Base-by-base conservation (phyloP, 1,140 invertebrate genomes). In the Reticulitermes speratus region DNA sequence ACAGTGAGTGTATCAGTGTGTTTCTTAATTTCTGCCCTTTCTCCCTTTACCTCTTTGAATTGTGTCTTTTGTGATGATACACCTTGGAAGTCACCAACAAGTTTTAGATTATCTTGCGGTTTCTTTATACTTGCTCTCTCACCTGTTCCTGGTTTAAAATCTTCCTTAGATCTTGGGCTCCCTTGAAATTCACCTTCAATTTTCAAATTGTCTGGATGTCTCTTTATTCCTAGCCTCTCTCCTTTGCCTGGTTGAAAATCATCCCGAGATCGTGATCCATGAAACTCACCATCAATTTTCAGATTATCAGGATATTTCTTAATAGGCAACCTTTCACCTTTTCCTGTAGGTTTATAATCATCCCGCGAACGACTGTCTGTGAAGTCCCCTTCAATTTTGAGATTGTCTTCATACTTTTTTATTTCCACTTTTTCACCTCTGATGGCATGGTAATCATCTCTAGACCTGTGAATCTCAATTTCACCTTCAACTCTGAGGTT, bases 381-480 rank as follows among this genome's bases (percentile, higher is more conserved):
- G 86, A 96, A 89, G 88, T 95, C 93, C n/a, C 95, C 95, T 89
- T 95, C 95, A 16, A 94, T 92, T 12, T 90, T 89, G 1, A 96
- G 88, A 88, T 93, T 92, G 86, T 93, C 92, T 87, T 90, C 88
- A 87, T 93, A 90, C 75, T 89, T 91, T 0, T 86, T 89, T 92
- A 90, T 89, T 59, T 91, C 88, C 0, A 92, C 91, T 87, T 94
- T 90, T 89, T 94, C 93, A 32, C 55, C 85, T 55, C n/a, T 86
- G 14, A 55, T 87, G 30, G 44, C n/a, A 75, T 82, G 55, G 75
- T 88, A 88, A 48, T 89, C 88, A 82, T 88, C 87, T 82, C 88
- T 88, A 0, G 89, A 90, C 84, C 89, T 89, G 9, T 87, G 90
- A 21, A 87, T 84, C 86, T 91, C 91, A 90, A 93, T 94, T 86